Evolutionary conservation across 1,140 invertebrate species (phyloP).

Genomic region (Atta cephalotes): DNA sequence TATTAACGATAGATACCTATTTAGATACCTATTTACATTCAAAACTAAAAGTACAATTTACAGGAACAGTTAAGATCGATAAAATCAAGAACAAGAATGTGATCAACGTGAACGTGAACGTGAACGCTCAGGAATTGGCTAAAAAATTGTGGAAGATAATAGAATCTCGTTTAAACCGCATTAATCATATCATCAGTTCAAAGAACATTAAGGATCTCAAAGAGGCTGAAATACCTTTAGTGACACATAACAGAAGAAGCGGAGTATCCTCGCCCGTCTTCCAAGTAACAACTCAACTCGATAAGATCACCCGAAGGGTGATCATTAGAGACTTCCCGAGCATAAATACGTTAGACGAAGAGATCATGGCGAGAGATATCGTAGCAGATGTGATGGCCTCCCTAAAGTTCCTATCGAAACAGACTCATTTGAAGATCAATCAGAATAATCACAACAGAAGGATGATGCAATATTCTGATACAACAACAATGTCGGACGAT

Average conservation of each 20-base stretch:
- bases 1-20: background rate
- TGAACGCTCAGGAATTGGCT: constrained; percentile 71
- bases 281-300: constrained; percentile 67
- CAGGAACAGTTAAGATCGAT: constrained; percentile 43
- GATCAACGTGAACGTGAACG: constrained; percentile 74
- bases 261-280: constrained; percentile 2
- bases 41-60: constrained; percentile 15
- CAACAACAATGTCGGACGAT: background rate
- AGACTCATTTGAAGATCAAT: background rate
- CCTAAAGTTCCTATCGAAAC: constrained; percentile 15
- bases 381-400: constrained; percentile 69
- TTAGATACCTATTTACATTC: background rate
- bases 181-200: background rate
- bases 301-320: constrained; percentile 65
- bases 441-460: background rate
- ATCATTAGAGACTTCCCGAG: constrained; percentile 13
- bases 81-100: constrained; percentile 74
- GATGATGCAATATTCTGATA: background rate
- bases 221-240: constrained; percentile 47
- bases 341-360: constrained; percentile 60
- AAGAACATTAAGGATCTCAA: constrained; percentile 50
- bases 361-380: constrained; percentile 66
- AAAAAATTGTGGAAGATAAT: constrained; percentile 75
- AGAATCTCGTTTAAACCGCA: constrained; percentile 54
- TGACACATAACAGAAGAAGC: constrained; percentile 54